Conservation (phyloP, 1,140 invertebrate genomes). For the Drosophila mojavensis region DNA sequence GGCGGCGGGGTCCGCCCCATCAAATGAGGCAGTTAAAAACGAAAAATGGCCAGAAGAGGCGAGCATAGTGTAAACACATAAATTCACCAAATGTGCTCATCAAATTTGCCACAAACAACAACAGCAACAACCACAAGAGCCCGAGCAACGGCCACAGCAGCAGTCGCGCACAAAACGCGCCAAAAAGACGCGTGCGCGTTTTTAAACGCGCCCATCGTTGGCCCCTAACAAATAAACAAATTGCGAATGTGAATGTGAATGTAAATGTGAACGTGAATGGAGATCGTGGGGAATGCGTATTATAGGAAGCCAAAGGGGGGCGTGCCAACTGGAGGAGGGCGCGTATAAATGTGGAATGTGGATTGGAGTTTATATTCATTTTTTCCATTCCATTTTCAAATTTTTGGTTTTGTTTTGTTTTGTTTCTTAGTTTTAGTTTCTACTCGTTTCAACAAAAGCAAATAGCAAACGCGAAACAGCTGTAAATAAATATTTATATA, state of each 20-base stretch:
- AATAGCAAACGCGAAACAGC: background rate
- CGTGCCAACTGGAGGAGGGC: background rate
- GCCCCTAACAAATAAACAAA: conserved; percentile 37
- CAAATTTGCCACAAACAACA: conserved; percentile 20
- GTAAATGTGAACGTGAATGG: conserved; percentile 3
- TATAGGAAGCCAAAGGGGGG: background rate
- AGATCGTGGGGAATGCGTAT: conserved; percentile 12
- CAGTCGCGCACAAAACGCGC: conserved; percentile 2
- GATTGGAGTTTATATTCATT: no score
- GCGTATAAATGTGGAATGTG: conserved; percentile 13
- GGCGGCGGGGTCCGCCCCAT: background rate
- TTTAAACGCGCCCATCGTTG: conserved; percentile 35
- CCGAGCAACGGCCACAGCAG: background rate
- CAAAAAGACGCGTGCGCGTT: conserved; percentile 40
- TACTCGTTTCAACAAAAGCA: background rate
- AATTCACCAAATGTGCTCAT: conserved; percentile 22
- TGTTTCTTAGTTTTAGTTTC: background rate
- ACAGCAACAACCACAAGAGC: conserved; percentile 1
- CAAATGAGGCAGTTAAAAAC: conserved; percentile 23
- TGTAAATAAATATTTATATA: no score
- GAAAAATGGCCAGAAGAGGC: conserved; percentile 1
- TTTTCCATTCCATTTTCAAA: background rate
- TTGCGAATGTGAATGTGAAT: conserved; percentile 23
- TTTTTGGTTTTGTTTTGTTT: no score
- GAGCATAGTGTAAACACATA: conserved; percentile 32